Conservation (phyloP, 2,797 vertebrate genomes). For the Pseudomugil gertrudae region DNA sequence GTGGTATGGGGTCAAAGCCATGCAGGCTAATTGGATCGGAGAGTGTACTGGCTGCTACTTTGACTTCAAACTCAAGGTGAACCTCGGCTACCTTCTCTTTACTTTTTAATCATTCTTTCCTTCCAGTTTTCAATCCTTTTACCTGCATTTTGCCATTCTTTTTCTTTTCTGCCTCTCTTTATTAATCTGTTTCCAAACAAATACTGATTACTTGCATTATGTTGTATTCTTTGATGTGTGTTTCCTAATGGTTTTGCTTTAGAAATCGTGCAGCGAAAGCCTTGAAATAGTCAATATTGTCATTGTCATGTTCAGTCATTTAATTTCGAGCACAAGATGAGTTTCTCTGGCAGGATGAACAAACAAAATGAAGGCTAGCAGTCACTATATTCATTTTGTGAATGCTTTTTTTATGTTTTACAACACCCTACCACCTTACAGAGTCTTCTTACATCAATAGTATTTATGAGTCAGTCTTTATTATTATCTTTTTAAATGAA, state of each 20-base stretch:
- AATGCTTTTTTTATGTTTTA: constrained; percentile 22
- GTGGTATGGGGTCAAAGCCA: constrained; percentile 96
- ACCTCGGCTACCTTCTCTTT: constrained; percentile 14
- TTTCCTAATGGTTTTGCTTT: constrained; percentile 39
- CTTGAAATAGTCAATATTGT: constrained; percentile 29
- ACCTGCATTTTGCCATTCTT: constrained; percentile 10
- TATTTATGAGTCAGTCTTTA: constrained; percentile 14
- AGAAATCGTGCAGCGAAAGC: constrained; percentile 35
- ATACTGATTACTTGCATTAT: constrained; percentile 32
- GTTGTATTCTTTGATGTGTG: constrained; percentile 32
- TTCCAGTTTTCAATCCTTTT: constrained; percentile 27
- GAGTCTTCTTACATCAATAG: not conserved
- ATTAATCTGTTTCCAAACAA: not conserved
- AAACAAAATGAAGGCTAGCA: constrained; percentile 34
- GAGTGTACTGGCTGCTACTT: constrained; percentile 92
- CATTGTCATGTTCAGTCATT: too few species aligned
- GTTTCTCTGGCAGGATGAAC: constrained; percentile 20
- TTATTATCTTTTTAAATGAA: constrained; percentile 28
- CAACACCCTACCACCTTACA: constrained; percentile 5
- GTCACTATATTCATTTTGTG: constrained; percentile 26
- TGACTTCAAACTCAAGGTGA: constrained; percentile 91
- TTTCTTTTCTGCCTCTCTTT: not conserved
- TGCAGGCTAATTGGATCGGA: constrained; percentile 99
- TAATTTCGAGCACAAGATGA: not conserved
- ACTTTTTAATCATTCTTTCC: constrained; percentile 20